phyloP scores from a whole-genome alignment of 2,113 vertebrate genomes.

The Falcunculus frontatus region DNA sequence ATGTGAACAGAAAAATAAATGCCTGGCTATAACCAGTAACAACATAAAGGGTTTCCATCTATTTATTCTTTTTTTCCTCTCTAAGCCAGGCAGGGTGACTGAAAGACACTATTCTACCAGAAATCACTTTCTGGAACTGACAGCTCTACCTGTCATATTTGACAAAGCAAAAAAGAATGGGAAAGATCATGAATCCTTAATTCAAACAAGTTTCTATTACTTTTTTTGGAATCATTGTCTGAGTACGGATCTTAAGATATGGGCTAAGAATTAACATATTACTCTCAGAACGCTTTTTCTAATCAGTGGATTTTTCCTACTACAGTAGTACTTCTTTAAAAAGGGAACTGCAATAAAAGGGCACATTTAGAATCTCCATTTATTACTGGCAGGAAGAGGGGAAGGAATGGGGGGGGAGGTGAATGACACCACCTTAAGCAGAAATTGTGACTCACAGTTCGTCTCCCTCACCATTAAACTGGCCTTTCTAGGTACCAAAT shows the following conservation, averaged over 20 bases:
- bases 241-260: background rate
- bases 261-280: background rate
- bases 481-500: background rate
- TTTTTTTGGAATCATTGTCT: background rate
- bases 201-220: background rate
- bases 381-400: background rate
- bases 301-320: background rate
- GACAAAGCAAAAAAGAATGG: background rate
- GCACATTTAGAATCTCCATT: background rate
- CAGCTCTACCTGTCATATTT: constrained; percentile 7
- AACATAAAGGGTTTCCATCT: background rate
- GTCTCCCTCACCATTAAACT: background rate
- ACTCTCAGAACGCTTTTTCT: background rate
- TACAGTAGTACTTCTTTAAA: background rate
- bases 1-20: background rate
- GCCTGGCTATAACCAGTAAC: background rate
- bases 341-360: background rate
- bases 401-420: background rate
- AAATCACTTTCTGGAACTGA: constrained; percentile 5
- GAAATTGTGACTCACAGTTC: background rate
- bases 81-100: background rate
- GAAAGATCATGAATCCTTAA: constrained; percentile 8
- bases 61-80: background rate
- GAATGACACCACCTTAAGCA: background rate
- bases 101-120: background rate